These are phyloP conservation scores for Neodiprion virginianus DNA, from an alignment of 1,140 invertebrate genomes.

Conservation along the genomic window DNA sequence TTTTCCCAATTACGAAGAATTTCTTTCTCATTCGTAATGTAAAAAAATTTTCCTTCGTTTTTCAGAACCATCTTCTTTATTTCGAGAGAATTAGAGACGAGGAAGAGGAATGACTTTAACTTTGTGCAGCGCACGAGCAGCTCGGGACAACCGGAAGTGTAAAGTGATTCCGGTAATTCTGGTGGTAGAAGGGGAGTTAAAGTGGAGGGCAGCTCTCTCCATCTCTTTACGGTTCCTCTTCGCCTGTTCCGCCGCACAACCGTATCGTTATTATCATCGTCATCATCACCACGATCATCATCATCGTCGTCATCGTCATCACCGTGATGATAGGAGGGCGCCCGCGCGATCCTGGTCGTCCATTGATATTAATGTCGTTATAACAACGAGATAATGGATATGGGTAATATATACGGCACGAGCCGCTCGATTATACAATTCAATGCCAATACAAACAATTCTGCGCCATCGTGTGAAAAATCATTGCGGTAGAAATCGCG, in stretches of 20 bases:
- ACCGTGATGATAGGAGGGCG: neutral
- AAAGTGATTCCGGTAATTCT: neutral
- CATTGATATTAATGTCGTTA: constrained; percentile 40
- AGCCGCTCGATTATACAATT: constrained; percentile 39
- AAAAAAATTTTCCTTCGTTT: neutral
- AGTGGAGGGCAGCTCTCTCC: constrained; percentile 19
- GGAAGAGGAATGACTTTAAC: constrained; percentile 9
- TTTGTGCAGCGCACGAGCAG: neutral
- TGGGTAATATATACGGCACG: constrained; percentile 35
- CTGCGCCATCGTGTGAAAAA: no score
- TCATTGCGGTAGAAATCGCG: neutral
- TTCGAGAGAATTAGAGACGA: neutral
- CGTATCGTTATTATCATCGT: neutral
- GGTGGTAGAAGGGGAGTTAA: neutral
- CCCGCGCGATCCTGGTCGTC: constrained; percentile 12
- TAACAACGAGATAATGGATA: constrained; percentile 31
- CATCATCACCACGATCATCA: neutral
- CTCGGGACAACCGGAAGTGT: neutral
- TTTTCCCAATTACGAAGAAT: neutral
- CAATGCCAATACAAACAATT: constrained; percentile 6
- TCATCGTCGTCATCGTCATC: neutral
- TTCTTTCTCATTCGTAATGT: neutral
- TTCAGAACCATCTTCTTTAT: neutral
- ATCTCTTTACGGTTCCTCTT: constrained; percentile 28
- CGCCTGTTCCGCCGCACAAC: constrained; percentile 16